phyloP scores from a whole-genome alignment of 2,797 vertebrate species.

The Parambassis ranga region DNA sequence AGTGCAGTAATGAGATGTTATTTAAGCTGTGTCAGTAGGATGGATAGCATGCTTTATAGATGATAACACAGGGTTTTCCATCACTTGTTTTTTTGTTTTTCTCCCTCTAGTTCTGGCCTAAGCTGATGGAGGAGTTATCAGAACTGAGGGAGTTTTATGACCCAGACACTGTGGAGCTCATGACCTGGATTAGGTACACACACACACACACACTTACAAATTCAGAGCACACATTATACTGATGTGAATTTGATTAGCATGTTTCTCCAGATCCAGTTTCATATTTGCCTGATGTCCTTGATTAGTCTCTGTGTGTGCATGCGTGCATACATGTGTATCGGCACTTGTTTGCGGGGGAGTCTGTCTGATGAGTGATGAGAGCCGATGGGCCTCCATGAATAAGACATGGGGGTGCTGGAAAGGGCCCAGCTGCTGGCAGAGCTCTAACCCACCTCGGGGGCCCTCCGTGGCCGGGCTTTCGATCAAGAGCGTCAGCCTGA shows the following conservation, averaged over 20 bases:
- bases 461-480: conserved; percentile 42
- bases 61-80: neutral
- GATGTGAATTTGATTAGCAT: conserved; percentile 58
- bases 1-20: conserved; percentile 7
- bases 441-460: conserved; percentile 50
- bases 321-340: neutral
- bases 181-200: conserved; percentile 96
- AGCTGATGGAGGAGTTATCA: conserved; percentile 91
- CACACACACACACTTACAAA: conserved; percentile 6
- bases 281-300: conserved; percentile 46
- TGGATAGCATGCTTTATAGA: conserved; percentile 5
- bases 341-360: conserved; percentile 31
- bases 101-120: conserved; percentile 88
- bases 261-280: conserved; percentile 46
- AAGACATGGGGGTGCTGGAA: conserved; percentile 67
- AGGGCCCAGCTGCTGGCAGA: conserved; percentile 70
- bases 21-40: neutral
- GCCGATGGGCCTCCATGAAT: conserved; percentile 63
- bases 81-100: conserved; percentile 7
- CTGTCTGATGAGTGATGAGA: conserved; percentile 63
- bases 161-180: conserved; percentile 98
- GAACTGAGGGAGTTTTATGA: conserved; percentile 98
- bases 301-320: conserved; percentile 22
- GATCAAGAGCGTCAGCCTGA: conserved; percentile 52
- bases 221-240: conserved; percentile 41